Evolutionary conservation across 1,140 invertebrate species (phyloP), one percentile per base, ranked within the genome.

Genomic region (Bemisia tabaci): DNA sequence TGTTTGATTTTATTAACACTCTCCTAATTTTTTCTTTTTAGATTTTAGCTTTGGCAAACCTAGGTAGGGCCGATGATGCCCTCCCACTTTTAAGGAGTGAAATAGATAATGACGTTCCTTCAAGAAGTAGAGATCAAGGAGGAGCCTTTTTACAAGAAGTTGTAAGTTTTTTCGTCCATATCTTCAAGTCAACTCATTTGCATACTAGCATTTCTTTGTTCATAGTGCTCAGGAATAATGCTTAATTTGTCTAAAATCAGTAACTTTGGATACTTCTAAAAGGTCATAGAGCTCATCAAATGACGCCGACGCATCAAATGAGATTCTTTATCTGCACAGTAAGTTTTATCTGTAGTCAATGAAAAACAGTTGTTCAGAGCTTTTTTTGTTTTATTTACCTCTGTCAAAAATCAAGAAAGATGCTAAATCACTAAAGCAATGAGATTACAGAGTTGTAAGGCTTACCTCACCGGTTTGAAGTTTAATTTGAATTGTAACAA

Each of bases 51-150:
- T 80, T 87, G 48, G 74, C 81, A 25, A 75, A 84, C 26, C 68
- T 90, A 63, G 82, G 82, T 1, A 76, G 86, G 70, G 72, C 84
- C 1, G 82, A 88, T 27, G 87, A 91, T 71, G 79, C 83, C 33
- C 74, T 89, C 11, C 78, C 83, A 0, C 75, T 88, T 58, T 71
- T 90, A 23, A 80, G 82, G 71, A 59, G 64, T 5, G 75, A 5
- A 9, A 5, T 48, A 9, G 17, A 48, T 17, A 5, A 17, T 48
- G 33, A 48, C 5, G 33, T 48, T 48, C 5, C 5, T 17, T 48
- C 17, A 5, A 5, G 17, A 17, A 48, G 33, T 48, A 48, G 5
- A 17, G 5, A 48, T 48, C 33, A 48, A 48, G 33, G 33, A 9
- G 33, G 33, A 9, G 33, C 17, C 5, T 48, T 48, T 17, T 48